A percentile compares a stretch with the other conserved stretches of the same genome.
phyloP scores from a whole-genome alignment of 2,113 vertebrate genomes.

The Calidris pygmaea region DNA sequence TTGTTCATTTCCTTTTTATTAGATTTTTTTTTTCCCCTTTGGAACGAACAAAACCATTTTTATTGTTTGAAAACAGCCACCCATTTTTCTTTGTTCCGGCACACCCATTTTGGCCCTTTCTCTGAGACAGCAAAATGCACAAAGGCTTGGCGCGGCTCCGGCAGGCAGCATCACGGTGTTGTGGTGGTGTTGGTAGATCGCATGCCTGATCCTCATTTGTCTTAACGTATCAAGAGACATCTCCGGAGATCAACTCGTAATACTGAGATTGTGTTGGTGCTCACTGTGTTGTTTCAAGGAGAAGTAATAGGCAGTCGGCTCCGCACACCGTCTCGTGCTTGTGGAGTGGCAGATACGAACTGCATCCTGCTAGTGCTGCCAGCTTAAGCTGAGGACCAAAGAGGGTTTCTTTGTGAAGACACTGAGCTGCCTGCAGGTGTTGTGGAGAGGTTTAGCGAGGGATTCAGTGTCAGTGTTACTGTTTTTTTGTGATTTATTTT shows the following conservation, averaged over 20 bases:
- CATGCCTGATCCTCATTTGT: not conserved
- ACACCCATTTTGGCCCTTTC: not conserved
- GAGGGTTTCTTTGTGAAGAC: not conserved
- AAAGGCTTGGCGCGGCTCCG: not conserved
- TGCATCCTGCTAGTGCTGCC: not conserved
- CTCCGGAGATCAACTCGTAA: not conserved
- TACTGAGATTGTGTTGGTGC: not conserved
- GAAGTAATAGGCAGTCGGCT: not conserved
- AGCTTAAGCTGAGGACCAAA: not conserved
- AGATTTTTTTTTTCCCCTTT: not conserved
- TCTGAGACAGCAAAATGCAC: not conserved
- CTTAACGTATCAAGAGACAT: accelerated
- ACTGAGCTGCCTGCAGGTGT: not conserved
- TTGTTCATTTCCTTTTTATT: not conserved
- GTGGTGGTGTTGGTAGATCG: not conserved
- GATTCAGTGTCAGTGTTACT: not conserved
- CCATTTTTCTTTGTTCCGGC: slow-evolving; percentile 17
- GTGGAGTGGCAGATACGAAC: not conserved
- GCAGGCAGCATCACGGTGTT: not conserved
- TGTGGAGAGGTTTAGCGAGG: not conserved
- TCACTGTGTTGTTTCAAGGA: not conserved
- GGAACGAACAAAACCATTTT: not conserved
- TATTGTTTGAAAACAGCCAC: not conserved
- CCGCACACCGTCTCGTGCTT: not conserved
- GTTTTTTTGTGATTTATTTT: not conserved